phyloP scores from a whole-genome alignment of 2,797 vertebrate species.

The Toxotes lorentzi region DNA sequence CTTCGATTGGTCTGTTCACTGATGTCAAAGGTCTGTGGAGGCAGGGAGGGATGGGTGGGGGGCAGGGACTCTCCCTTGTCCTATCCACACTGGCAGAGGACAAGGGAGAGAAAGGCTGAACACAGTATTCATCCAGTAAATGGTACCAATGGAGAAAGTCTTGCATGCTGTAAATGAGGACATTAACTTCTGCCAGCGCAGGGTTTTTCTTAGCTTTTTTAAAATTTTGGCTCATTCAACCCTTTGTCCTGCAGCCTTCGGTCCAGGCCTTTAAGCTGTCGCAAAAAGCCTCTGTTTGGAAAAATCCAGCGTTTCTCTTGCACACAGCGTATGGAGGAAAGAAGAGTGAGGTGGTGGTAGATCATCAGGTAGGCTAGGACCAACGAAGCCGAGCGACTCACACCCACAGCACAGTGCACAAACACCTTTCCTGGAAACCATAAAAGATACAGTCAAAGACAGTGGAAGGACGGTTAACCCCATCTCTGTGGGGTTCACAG shows the following conservation, averaged over 20 bases:
- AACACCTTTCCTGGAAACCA: slow-evolving; percentile 81
- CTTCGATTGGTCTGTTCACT: slow-evolving; percentile 56
- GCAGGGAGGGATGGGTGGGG: background rate
- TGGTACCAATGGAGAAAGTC: slow-evolving; percentile 30
- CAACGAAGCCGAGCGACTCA: slow-evolving; percentile 85
- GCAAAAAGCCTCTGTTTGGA: slow-evolving; percentile 92
- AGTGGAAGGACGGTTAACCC: background rate
- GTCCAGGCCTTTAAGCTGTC: slow-evolving; percentile 88
- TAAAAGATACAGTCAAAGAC: slow-evolving; percentile 9
- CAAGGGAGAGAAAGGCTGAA: slow-evolving; percentile 4
- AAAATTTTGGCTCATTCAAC: slow-evolving; percentile 16
- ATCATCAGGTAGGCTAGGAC: slow-evolving; percentile 88
- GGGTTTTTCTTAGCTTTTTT: slow-evolving; percentile 18
- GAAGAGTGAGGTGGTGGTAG: slow-evolving; percentile 79
- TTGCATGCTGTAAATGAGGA: slow-evolving; percentile 19
- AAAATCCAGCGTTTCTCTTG: slow-evolving; percentile 91
- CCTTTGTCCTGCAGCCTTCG: slow-evolving; percentile 71
- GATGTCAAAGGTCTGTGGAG: slow-evolving; percentile 17
- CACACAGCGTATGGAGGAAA: slow-evolving; percentile 76
- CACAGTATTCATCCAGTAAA: slow-evolving; percentile 34
- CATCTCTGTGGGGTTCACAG: background rate
- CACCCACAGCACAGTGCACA: slow-evolving; percentile 86
- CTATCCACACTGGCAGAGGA: slow-evolving; percentile 39
- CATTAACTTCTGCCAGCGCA: background rate
- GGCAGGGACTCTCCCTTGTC: slow-evolving; percentile 15